Percentiles rank a stretch among this genome's conserved stretches.
Evolutionary conservation across 2,888 invertebrate species (phyloP).

Genomic region (Dynastes hyllus): DNA sequence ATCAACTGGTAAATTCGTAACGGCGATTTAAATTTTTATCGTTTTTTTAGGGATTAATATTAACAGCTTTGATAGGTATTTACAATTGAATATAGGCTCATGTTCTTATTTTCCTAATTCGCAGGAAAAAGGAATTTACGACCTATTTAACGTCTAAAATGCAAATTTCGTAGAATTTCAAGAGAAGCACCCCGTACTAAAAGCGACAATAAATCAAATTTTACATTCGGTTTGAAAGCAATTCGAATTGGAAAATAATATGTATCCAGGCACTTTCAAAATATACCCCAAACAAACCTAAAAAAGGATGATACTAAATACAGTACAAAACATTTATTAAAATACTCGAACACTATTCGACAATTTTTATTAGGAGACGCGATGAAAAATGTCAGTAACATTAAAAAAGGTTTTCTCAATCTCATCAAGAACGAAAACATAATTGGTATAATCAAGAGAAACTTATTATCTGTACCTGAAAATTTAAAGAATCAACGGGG

Average conservation of each 20-base stretch:
- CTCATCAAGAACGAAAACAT: slow-evolving; percentile 57
- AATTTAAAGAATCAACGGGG: slow-evolving; percentile 71
- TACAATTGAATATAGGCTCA: no score
- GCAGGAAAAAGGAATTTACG: slow-evolving; percentile 50
- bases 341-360: slow-evolving; percentile 59
- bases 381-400: slow-evolving; percentile 55
- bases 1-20: no score
- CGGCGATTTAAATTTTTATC: no score
- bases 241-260: no score
- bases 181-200: no score
- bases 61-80: no score
- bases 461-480: slow-evolving; percentile 55
- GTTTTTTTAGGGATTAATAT: no score
- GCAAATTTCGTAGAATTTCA: slow-evolving; percentile 46
- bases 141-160: slow-evolving; percentile 22
- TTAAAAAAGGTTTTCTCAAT: slow-evolving; percentile 57
- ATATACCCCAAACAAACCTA: slow-evolving; percentile 58
- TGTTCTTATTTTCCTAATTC: slow-evolving; percentile 22
- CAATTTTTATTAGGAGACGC: slow-evolving; percentile 58
- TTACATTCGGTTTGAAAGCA: no score
- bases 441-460: slow-evolving; percentile 45
- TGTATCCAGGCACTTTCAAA: slow-evolving; percentile 54
- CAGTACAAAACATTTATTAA: slow-evolving; percentile 54
- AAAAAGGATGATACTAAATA: slow-evolving; percentile 56
- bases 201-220: no score